These are phyloP conservation scores for Somateria mollissima DNA, from an alignment of 2,797 vertebrate species.

Conservation along the genomic window DNA sequence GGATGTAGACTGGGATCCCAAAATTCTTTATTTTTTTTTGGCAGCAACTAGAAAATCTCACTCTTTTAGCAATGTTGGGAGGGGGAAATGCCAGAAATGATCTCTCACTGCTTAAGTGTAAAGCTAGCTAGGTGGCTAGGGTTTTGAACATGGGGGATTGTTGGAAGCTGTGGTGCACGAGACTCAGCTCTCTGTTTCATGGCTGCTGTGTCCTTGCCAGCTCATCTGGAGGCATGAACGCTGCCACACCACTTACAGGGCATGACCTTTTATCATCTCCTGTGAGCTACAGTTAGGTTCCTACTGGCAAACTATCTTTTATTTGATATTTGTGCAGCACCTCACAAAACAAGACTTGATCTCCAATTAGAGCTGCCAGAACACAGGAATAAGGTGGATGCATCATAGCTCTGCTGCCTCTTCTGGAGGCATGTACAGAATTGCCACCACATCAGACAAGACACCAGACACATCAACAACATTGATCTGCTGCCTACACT, in stretches of 20 bases:
- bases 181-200: background rate
- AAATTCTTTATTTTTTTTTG: background rate
- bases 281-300: background rate
- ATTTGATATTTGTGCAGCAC: background rate
- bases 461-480: rapidly evolving
- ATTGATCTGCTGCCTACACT: background rate
- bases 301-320: background rate
- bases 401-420: background rate
- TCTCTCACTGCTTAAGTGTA: background rate
- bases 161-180: background rate
- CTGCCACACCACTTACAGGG: rapidly evolving
- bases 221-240: rapidly evolving
- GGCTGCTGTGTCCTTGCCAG: background rate
- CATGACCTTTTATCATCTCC: background rate
- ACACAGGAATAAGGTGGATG: background rate
- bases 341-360: background rate
- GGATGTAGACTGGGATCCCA: background rate
- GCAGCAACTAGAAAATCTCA: background rate
- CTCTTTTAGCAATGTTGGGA: background rate
- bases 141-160: background rate
- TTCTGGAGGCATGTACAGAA: background rate
- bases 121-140: rapidly evolving
- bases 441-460: background rate
- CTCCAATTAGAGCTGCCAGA: background rate
- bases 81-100: background rate